phyloP scores from a whole-genome alignment of 1,140 invertebrate genomes.

The Heliconius hermathena region DNA sequence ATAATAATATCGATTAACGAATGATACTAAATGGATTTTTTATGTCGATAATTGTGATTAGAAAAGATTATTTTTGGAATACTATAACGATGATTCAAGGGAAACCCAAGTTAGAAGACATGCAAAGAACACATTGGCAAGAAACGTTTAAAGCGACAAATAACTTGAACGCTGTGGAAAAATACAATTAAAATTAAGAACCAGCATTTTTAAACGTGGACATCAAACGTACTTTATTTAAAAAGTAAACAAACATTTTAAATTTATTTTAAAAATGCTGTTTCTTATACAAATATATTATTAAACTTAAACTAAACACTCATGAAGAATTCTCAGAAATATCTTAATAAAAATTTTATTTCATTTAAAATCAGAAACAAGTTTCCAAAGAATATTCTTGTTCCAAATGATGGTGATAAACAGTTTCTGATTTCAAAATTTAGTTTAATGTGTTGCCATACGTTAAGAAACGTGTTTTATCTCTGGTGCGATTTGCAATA shows the following conservation, averaged over 20 bases:
- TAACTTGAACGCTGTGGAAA: slow-evolving; percentile 55
- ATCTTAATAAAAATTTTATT: slow-evolving; percentile 11
- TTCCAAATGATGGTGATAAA: slow-evolving; percentile 6
- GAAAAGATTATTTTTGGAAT: background rate
- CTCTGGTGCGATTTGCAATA: slow-evolving; percentile 8
- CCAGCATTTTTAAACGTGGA: slow-evolving; percentile 7
- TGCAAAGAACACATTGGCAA: slow-evolving; percentile 64
- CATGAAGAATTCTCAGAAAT: background rate
- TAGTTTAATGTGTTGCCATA: slow-evolving; percentile 13
- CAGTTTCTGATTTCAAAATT: slow-evolving; percentile 23
- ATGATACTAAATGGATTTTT: background rate
- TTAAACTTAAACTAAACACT: slow-evolving; percentile 12
- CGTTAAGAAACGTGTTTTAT: slow-evolving; percentile 15
- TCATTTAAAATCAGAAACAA: slow-evolving; percentile 19
- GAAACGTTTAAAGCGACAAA: slow-evolving; percentile 67
- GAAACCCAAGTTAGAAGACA: slow-evolving; percentile 73
- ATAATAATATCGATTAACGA: slow-evolving; percentile 52
- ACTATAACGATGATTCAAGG: slow-evolving; percentile 58
- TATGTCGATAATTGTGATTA: background rate
- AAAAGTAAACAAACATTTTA: background rate
- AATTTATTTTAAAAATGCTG: background rate
- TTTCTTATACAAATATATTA: background rate
- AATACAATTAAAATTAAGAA: slow-evolving; percentile 36
- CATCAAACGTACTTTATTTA: background rate
- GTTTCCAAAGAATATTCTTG: slow-evolving; percentile 6